Percentiles rank a stretch among this genome's conserved stretches.
Evolutionary conservation across 2,888 invertebrate species (phyloP).

Genomic region (Oeneis ivallda): DNA sequence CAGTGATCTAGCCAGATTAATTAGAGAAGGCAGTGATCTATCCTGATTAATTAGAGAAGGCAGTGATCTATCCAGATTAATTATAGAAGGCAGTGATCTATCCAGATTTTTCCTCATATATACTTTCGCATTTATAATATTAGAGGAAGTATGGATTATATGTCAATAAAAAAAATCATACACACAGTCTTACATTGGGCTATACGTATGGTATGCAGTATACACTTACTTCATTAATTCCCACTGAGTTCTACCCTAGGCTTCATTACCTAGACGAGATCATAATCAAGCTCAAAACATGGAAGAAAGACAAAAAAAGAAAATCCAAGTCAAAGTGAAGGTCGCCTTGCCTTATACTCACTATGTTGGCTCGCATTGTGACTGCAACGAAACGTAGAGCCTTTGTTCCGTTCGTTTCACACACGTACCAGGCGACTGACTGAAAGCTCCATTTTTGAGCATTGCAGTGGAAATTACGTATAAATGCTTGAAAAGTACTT

Average conservation of each 20-base stretch:
- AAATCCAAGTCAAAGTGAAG: constrained; percentile 7
- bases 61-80: no score
- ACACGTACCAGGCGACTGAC: background rate
- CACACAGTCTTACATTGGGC: no score
- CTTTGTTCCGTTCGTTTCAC: background rate
- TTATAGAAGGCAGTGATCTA: no score
- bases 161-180: no score
- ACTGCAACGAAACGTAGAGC: background rate
- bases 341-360: background rate
- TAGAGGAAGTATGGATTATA: no score
- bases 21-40: no score
- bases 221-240: no score
- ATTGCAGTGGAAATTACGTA: background rate
- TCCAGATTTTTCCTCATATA: no score
- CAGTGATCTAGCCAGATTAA: no score
- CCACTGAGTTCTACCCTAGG: background rate
- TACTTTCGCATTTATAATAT: no score
- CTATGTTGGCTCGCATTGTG: background rate
- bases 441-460: background rate
- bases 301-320: background rate
- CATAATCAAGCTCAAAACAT: background rate
- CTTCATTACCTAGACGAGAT: background rate
- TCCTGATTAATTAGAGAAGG: no score
- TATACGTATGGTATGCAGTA: no score
- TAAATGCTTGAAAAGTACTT: background rate